A percentile compares a stretch with the other conserved stretches of the same genome.
Conservation (phyloP, 2,888 invertebrate species). For the Yponomeuta cagnagella region DNA sequence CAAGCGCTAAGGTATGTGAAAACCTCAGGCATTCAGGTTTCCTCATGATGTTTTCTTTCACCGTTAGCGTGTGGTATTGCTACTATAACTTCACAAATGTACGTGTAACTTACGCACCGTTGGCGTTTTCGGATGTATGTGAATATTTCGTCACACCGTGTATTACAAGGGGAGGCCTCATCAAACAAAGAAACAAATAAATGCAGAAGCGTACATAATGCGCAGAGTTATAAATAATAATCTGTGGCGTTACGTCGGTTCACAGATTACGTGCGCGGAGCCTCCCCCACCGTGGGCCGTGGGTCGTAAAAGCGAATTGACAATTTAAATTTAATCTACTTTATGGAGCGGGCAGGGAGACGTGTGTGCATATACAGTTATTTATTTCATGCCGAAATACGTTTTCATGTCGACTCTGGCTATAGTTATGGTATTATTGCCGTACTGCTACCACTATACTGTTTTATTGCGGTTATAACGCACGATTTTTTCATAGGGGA, state of each 20-base stretch:
- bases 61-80: no score
- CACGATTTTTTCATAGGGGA: no score
- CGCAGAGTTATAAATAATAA: conserved; percentile 2
- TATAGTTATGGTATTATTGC: not conserved
- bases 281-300: conserved; percentile 20
- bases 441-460: no score
- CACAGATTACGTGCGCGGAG: conserved; percentile 4
- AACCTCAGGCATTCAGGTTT: no score
- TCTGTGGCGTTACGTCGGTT: conserved; percentile 7
- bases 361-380: not conserved
- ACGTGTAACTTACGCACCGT: no score
- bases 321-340: conserved; percentile 71
- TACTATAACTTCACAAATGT: no score
- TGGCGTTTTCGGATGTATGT: no score
- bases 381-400: conserved; percentile 10
- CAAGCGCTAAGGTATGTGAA: no score
- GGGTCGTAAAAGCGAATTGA: conserved; percentile 64
- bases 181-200: not conserved
- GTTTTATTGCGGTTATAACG: no score
- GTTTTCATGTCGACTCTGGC: conserved; percentile 6
- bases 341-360: conserved; percentile 32
- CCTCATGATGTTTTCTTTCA: no score
- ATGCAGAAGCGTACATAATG: not conserved
- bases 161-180: not conserved
- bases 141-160: no score